Base-by-base conservation (phyloP, 1,140 invertebrate species). In the Aphis craccivora region DNA sequence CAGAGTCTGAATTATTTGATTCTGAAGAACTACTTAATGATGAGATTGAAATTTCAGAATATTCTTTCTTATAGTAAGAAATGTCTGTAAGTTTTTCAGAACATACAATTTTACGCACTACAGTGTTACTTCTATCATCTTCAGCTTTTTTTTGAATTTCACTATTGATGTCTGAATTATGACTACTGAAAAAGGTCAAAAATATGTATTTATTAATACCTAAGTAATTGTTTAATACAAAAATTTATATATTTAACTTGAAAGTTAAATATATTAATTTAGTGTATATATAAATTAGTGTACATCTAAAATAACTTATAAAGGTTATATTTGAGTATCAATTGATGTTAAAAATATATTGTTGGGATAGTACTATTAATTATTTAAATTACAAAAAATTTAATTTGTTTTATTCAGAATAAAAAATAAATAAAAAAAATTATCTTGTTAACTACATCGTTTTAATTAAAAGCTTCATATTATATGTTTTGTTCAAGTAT, bases 1-100 rank as follows among this genome's bases (percentile, higher is more conserved):
- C 95, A 93, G 95, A 95, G 94, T 95, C 94, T 94, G 94, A 94
- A 94, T 94, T 94, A 93, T 94, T 95, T 53, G 94, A 94, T 48
- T 95, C 95, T 51, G 94, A 94, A 20, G 94, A 94, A 35, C 95
- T 94, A 93, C 94, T 95, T 60, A 95, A 95, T 2, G 91, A 93
- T 86, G 91, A 86, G 37, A 35, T 48, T 25, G 91, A 92, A n/a
- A 55, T 20, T 30, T 43, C 91, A 37, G 45, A 53, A 35, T 20
- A 45, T 22, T 93, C 86, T 86, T 84, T 86, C 48, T 37, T 95
- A 96, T 96, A 51, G n/a, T 37, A 53, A 86, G 45, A 14, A 1
- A 40, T 18, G 30, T 40, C 30, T 40, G 43, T 37, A 55, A 53
- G 2, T 40, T 93, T 93, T 53, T 84, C 76, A 53, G 91, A 25